Evolutionary conservation across 2,797 vertebrate genomes (phyloP).

Genomic region (Salarias fasciatus): DNA sequence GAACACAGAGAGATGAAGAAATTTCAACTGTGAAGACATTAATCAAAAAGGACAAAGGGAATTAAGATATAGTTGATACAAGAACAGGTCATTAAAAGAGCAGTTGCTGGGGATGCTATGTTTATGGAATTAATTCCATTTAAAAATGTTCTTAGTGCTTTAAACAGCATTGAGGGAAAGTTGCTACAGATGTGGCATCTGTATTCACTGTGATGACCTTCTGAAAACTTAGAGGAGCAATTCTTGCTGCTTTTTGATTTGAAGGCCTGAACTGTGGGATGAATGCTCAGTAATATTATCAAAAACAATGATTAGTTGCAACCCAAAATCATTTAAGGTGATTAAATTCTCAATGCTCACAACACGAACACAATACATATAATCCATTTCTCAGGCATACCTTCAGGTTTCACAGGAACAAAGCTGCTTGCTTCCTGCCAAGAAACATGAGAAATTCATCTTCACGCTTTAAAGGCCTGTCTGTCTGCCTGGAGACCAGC

Average conservation of each 20-base stretch:
- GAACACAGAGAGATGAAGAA: not conserved
- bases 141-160: too few relatives aligned
- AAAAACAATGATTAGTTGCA: too few relatives aligned
- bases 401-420: constrained; percentile 1
- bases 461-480: not conserved
- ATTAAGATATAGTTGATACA: too few relatives aligned
- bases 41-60: not conserved
- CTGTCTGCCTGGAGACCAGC: constrained; percentile 18
- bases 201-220: too few relatives aligned
- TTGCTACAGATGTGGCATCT: too few relatives aligned
- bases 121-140: not conserved
- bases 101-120: not conserved
- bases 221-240: too few relatives aligned
- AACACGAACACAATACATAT: not conserved
- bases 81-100: not conserved
- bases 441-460: constrained; percentile 9
- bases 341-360: too few relatives aligned
- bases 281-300: too few relatives aligned
- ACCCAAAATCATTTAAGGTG: too few relatives aligned
- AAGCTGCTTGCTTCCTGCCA: not conserved
- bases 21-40: not conserved
- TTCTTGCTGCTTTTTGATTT: too few relatives aligned
- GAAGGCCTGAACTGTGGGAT: too few relatives aligned
- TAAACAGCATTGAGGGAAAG: too few relatives aligned
- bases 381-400: not conserved